phyloP scores from a whole-genome alignment of 1,140 invertebrate genomes.

The Lamellibrachia luymesi region DNA sequence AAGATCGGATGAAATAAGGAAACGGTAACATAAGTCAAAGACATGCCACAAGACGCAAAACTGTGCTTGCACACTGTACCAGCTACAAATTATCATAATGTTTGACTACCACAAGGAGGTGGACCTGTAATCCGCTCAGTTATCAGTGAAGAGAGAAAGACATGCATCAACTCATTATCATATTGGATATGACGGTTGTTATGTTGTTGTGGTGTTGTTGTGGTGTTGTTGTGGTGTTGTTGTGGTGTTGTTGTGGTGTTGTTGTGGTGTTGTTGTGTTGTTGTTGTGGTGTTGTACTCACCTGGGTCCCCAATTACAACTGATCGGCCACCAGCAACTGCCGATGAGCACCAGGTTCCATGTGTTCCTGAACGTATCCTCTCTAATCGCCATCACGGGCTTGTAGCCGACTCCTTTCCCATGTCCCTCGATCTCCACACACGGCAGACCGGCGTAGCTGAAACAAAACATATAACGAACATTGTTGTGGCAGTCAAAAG shows the following conservation, averaged over 20 bases:
- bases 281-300: not conserved
- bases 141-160: not conserved
- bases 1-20: too few species aligned
- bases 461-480: conserved; percentile 47
- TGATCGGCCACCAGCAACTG: conserved; percentile 93
- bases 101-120: too few species aligned
- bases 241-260: too few species aligned
- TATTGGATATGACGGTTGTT: not conserved
- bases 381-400: conserved; percentile 93
- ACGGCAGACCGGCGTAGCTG: conserved; percentile 95
- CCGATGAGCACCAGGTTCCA: conserved; percentile 99
- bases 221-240: too few species aligned
- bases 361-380: conserved; percentile 93
- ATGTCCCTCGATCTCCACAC: conserved; percentile 97
- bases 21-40: too few species aligned
- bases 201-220: not conserved
- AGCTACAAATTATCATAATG: too few species aligned
- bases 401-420: conserved; percentile 98
- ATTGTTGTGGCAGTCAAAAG: not conserved
- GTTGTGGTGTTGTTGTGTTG: too few species aligned
- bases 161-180: not conserved
- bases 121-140: not conserved
- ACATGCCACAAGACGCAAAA: too few species aligned
- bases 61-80: too few species aligned
- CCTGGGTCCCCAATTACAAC: conserved; percentile 93